Evolutionary conservation across 1,140 invertebrate genomes (phyloP), one percentile per base, ranked within the genome.

Genomic region (Cardiocondyla obscurior): DNA sequence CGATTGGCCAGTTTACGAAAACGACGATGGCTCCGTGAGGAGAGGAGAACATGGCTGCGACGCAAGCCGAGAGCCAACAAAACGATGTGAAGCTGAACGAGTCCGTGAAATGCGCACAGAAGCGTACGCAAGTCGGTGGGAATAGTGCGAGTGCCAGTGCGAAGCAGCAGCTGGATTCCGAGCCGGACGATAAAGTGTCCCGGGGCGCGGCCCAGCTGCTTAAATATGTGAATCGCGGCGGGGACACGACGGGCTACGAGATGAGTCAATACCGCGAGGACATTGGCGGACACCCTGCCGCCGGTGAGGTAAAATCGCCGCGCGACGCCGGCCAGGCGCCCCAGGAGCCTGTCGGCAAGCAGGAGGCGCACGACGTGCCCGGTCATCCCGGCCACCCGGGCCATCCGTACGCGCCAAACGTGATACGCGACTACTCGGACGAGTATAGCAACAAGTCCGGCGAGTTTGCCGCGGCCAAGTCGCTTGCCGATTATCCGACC

Each of bases 11-110:
- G 87, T 90, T 89, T 87, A 89, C 73, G 87, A 90, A 79, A 87
- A 91, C 90, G 85, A 90, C 86, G 89, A 92, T 92, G 90, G 91
- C 89, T 90, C 90, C 91, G 91, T 92, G 87, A 92, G 90, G 90
- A 86, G 90, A 92, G 83, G 83, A 90, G 90, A 94, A 94, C 93
- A 95, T 95, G 95, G 95, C 95, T 94, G 94, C 95, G 92, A 95
- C 94, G 93, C 94, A 94, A 95, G 94, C 94, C 92, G 94, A 95
- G 93, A 94, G 93, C 92, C 94, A 95, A 93, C 94, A 94, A 94
- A 95, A 95, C 93, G 94, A 95, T 94, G 94, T 94, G 91, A 95
- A 94, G 92, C 91, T 91, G 86, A 92, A 92, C 90, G 94, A 94
- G 89, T 92, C 90, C 87, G 94, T 94, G 91, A 94, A 94, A 91